Evolutionary conservation across 2,888 invertebrate genomes (phyloP), one percentile per base, ranked within the genome.

Genomic region (Hecatera dysodea): DNA sequence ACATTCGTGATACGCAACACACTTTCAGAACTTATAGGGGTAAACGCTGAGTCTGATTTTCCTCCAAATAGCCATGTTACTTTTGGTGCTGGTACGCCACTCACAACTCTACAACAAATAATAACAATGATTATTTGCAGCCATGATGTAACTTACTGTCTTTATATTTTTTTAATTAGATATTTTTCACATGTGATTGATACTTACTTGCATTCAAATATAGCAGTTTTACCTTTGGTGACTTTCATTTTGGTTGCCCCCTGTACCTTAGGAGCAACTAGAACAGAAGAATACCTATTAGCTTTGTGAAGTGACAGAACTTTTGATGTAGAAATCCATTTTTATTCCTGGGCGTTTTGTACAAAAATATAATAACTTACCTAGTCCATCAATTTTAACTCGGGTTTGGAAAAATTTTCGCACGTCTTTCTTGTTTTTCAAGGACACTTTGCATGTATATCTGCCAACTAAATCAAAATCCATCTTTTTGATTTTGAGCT

Each of bases 401-500:
- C 24, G 33, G 11, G 82, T 86, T 1, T 2, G n/a, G 46, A 66
- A 81, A 1, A 17, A 17, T 65, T 78, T 85, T 5, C 29, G 24
- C 17, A 62, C 29, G 50, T 72, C 46, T 9, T 63, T 72, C 22
- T 78, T 64, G 4, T 73, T 44, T 39, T 60, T 65, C 24, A 85
- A 77, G 7, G 42, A 55, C 12, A 78, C 78, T 67, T 59, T 68
- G 52, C 83, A 84, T 6, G 39, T 12, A 29, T 86, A 86, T 60
- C 70, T 75, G 33, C 83, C 78, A 36, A 29, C 67, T 65, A 75
- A 52, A 59, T 75, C 57, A 24, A 76, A 3, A 55, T 83, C 48
- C 78, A 88, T 80, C 24, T 68, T 76, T 17, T 62, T 74, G 8
- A 86, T 82, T 60, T 46, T 80, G 0, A 86, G 55, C 44, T 70